phyloP scores from a whole-genome alignment of 2,113 vertebrate species.

The Microcebus murinus region DNA sequence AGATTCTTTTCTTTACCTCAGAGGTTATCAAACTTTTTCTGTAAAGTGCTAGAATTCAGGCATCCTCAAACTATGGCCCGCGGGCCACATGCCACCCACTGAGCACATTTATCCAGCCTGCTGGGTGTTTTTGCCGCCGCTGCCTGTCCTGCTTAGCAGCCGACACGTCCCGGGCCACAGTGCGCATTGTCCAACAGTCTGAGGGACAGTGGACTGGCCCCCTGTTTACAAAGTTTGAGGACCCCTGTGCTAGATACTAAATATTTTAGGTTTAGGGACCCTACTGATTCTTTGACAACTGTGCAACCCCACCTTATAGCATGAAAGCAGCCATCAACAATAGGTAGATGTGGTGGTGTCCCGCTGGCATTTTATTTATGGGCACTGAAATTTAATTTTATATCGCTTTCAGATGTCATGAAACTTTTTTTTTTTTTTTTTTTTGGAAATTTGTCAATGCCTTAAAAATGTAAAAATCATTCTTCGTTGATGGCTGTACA shows the following conservation, averaged over 20 bases:
- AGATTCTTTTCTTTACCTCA: not conserved
- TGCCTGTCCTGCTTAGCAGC: too few relatives aligned
- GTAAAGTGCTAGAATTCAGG: not conserved
- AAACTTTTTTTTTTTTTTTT: not conserved
- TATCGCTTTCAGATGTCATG: not conserved
- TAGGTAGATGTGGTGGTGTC: not conserved
- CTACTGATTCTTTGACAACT: not conserved
- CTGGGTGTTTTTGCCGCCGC: too few relatives aligned
- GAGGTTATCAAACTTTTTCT: not conserved
- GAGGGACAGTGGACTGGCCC: too few relatives aligned
- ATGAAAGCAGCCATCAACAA: not conserved
- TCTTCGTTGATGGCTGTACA: not conserved
- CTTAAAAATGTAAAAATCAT: not conserved
- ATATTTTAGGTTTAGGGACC: not conserved
- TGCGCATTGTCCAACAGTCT: too few relatives aligned
- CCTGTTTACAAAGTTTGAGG: too few relatives aligned
- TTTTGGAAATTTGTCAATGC: not conserved
- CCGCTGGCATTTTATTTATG: not conserved
- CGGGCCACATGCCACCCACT: too few relatives aligned
- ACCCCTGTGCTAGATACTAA: not conserved
- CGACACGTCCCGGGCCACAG: too few relatives aligned
- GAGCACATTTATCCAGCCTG: too few relatives aligned
- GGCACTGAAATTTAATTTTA: conserved; percentile 32
- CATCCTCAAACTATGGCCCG: too few relatives aligned
- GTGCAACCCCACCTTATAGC: not conserved